These are phyloP conservation scores for Ammospiza maritima DNA, from an alignment of 2,797 vertebrate genomes.

Conservation along the genomic window DNA sequence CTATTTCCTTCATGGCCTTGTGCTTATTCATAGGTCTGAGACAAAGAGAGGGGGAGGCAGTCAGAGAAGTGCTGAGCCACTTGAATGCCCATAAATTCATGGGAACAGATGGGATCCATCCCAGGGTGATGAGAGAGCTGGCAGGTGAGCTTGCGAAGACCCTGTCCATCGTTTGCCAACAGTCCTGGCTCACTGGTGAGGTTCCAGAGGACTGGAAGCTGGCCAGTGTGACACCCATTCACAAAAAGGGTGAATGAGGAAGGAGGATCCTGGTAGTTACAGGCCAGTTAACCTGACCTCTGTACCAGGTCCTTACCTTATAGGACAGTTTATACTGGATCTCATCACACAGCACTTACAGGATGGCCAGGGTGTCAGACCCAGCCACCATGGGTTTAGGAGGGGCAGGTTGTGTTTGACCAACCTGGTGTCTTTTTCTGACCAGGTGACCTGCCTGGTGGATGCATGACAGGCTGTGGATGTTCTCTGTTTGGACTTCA, in stretches of 20 bases:
- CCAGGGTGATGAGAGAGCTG: background rate
- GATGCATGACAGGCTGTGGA: background rate
- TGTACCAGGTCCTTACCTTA: too few relatives aligned
- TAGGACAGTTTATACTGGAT: too few relatives aligned
- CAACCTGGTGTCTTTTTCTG: background rate
- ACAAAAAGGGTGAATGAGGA: background rate
- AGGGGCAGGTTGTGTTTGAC: fast-evolving
- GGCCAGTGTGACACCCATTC: fast-evolving
- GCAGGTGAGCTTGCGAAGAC: background rate
- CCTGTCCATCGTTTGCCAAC: background rate
- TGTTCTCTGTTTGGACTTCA: background rate
- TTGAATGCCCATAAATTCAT: background rate
- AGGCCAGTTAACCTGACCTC: background rate
- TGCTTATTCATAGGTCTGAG: background rate
- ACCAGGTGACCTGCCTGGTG: fast-evolving
- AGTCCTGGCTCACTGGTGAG: background rate
- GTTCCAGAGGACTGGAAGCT: background rate
- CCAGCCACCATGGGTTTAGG: fast-evolving
- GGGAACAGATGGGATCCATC: background rate
- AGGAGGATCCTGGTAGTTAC: too few relatives aligned
- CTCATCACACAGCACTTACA: background rate
- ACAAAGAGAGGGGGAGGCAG: background rate
- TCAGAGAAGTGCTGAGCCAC: background rate
- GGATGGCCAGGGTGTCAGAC: too few relatives aligned
- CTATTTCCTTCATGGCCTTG: background rate